Evolutionary conservation across 2,888 invertebrate species (phyloP), one percentile per base, ranked within the genome.

Genomic region (Pyrrhia umbra): DNA sequence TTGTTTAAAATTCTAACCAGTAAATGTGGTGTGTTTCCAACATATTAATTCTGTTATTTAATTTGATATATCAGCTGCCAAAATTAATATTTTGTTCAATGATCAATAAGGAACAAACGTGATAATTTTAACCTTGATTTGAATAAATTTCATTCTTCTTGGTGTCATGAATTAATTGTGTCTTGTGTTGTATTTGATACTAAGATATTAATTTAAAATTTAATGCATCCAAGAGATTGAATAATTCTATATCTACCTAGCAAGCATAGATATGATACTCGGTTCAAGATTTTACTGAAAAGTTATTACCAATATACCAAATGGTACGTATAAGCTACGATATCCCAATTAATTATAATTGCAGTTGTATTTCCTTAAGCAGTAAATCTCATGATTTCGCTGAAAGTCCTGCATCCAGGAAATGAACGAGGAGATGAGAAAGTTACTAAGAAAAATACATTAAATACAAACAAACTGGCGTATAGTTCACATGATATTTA

Each of bases 1-100:
- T 69, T 75, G 57, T 75, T 72, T 6, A 20, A 21, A 47, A 70
- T 67, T 70, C 8, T 34, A 34, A 1, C 34, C n/a, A 42, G 40
- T 42, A 37, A 70, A 51, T 47, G 8, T 20, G n/a, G 49, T 37
- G n/a, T 16, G 6, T 58, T 65, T 58, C 58, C 21, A 45, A 9
- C 47, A 25, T 5, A 21, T 47, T 43, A 3, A 13, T 34, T 16
- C 0, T 13, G 1, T 25, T 42, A 34, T 49, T 9, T 42, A 5
- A 45, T 20, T 20, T 6, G 42, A 9, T 34, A 5, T 34, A 34
- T 34, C 34, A 34, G 34, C 34, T 34, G 34, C 13, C 34, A 34
- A 34, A 34, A 34, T 34, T 42, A 2, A 6, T 18, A 20, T 25
- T 46, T 46, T 9, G 10, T 15, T 46, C 15, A 15, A 21, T 20